These are phyloP conservation scores for Collichthys lucidus DNA, from an alignment of 2,113 vertebrate genomes.

Conservation along the genomic window DNA sequence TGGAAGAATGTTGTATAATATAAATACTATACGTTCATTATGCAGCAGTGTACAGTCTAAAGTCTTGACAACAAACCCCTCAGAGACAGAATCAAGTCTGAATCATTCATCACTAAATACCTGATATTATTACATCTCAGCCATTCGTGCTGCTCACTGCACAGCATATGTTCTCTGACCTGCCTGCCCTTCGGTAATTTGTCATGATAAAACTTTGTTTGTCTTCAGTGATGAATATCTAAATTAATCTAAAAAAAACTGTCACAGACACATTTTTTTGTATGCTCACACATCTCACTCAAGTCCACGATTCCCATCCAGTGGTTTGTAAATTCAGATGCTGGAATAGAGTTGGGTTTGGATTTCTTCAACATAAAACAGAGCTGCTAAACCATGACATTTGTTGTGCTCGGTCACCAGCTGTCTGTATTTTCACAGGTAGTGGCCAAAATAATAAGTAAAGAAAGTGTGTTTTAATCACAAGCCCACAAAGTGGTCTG, in stretches of 20 bases:
- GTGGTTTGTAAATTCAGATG: not conserved
- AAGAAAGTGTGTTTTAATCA: no score
- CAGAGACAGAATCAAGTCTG: not conserved
- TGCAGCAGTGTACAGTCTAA: not conserved
- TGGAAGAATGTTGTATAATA: not conserved
- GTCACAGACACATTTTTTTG: not conserved
- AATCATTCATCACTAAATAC: not conserved
- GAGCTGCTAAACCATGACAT: not conserved
- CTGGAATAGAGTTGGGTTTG: not conserved
- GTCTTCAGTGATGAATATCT: not conserved
- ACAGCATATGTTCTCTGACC: not conserved
- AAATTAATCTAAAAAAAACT: not conserved
- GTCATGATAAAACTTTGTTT: slow-evolving; percentile 4
- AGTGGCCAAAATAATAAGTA: no score
- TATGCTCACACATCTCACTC: not conserved
- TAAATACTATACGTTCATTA: not conserved
- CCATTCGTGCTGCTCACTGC: not conserved
- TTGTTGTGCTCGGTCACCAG: not conserved
- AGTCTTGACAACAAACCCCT: not conserved
- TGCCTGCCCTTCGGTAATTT: not conserved
- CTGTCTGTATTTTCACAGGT: no score
- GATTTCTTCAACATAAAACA: not conserved
- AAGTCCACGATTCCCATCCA: no score
- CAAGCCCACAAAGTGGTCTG: not conserved
- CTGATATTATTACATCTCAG: not conserved